Evolutionary conservation across 2,797 vertebrate species (phyloP), one percentile per base, ranked within the genome.

Genomic region (Melanotaenia nigrans): DNA sequence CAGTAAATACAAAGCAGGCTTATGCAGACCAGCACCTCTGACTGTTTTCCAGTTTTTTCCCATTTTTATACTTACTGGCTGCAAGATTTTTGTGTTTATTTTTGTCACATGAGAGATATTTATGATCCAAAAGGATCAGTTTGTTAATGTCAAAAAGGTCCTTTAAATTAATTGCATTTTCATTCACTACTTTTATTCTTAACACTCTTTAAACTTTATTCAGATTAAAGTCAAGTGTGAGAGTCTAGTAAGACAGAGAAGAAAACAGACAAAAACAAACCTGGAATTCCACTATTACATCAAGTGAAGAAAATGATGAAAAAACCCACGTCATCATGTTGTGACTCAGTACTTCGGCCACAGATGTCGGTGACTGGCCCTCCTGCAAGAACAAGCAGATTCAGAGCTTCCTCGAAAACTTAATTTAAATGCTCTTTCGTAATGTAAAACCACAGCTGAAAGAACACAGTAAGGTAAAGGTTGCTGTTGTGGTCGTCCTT

Each of bases 271-370:
- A 55, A 78, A 69, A 66, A 4, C 4, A 51, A 62, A 36, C 8
- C 9, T 64, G 68, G 55, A 67, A 67, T 83, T 75, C 77, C 71
- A 65, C 35, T 73, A 6, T 83, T 79, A 57, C 78, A 78, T 0
- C 25, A 9, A 22, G 12, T 49, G 42, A 63, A 61, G 54, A 63
- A 49, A 76, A 33, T 20, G 22, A 25, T 30, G 3, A 57, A 7
- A 68, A 64, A 58, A 24, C 30, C 5, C 35, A 11, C 32, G 16
- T 68, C 58, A 67, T 56, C 10, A 49, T 71, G 62, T 1, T 1
- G 25, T 85, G 87, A 87, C 9, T 83, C 80, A 80, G 4, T 2
- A 54, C 45, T 81, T 55, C 67, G 59, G 5, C 75, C 78, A 79
- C 71, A 79, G 24, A 63, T 49, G 59, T 63, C 36, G 11, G 11